Percentiles rank a stretch among this genome's conserved stretches.
These are phyloP conservation scores for Siphamia tubifer DNA, from an alignment of 2,113 vertebrate species.

Conservation along the genomic window DNA sequence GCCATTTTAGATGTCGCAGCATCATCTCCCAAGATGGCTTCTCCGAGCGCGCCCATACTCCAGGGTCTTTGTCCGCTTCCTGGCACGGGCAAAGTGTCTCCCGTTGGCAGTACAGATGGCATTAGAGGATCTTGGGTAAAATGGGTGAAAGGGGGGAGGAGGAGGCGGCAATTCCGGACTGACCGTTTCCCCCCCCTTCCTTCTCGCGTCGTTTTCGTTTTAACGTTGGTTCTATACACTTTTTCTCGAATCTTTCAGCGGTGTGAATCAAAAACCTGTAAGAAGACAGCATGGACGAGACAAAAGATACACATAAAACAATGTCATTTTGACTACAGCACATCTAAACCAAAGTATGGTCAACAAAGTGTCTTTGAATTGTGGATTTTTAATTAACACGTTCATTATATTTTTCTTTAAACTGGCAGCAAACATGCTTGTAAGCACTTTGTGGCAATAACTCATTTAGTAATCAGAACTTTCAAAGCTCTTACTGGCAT, in stretches of 20 bases:
- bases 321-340: not conserved
- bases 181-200: not conserved
- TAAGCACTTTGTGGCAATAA: not conserved
- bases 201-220: slow-evolving; percentile 21
- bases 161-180: slow-evolving; percentile 34
- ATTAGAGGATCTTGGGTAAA: slow-evolving; percentile 60
- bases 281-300: slow-evolving; percentile 15
- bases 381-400: not conserved
- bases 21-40: slow-evolving; percentile 81
- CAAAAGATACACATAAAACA: slow-evolving; percentile 25
- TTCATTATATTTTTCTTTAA: not conserved
- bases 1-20: slow-evolving; percentile 79
- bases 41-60: slow-evolving; percentile 64
- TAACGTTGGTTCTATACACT: slow-evolving; percentile 20
- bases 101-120: slow-evolving; percentile 77
- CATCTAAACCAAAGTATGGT: not conserved
- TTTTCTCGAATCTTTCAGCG: slow-evolving; percentile 24
- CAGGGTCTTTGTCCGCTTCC: slow-evolving; percentile 65
- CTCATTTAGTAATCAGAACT: not conserved
- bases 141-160: slow-evolving; percentile 18
- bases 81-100: slow-evolving; percentile 67
- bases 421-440: not conserved
- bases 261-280: slow-evolving; percentile 28
- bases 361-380: not conserved
- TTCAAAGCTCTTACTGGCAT: not conserved